Evolutionary conservation across 2,888 invertebrate genomes (phyloP).

Genomic region (Oligia strigilis): DNA sequence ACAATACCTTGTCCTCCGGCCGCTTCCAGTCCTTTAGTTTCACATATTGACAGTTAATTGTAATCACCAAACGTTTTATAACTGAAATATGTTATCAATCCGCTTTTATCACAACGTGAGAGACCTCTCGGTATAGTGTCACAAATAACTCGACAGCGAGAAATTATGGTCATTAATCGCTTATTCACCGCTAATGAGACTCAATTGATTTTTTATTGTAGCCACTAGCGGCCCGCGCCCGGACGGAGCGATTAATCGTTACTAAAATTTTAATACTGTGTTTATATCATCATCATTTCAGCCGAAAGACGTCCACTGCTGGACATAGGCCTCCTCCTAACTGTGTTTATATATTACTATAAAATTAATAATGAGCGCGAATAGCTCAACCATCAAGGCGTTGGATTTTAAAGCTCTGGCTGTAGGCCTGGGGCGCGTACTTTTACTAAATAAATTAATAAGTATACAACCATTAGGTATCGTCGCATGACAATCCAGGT

Average conservation of each 20-base stretch:
- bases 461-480: slow-evolving; percentile 71
- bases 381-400: not conserved
- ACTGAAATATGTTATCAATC: not conserved
- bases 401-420: not conserved
- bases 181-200: no score
- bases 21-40: not conserved
- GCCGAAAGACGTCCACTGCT: no score
- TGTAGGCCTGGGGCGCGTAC: not conserved
- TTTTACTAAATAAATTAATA: slow-evolving; percentile 9
- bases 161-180: not conserved
- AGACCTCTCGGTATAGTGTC: not conserved
- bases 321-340: no score
- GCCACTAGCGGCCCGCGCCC: no score
- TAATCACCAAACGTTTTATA: not conserved
- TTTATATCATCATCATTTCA: no score
- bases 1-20: no score
- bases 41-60: not conserved
- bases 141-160: not conserved
- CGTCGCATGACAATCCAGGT: slow-evolving; percentile 73
- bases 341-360: not conserved
- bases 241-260: not conserved
- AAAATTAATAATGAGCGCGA: not conserved
- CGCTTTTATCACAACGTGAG: no score
- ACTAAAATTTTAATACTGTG: not conserved
- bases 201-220: no score